A percentile compares a stretch with the other conserved stretches of the same genome.
Evolutionary conservation across 2,113 vertebrate species (phyloP).

Genomic region (Chascanopsetta lugubris): DNA sequence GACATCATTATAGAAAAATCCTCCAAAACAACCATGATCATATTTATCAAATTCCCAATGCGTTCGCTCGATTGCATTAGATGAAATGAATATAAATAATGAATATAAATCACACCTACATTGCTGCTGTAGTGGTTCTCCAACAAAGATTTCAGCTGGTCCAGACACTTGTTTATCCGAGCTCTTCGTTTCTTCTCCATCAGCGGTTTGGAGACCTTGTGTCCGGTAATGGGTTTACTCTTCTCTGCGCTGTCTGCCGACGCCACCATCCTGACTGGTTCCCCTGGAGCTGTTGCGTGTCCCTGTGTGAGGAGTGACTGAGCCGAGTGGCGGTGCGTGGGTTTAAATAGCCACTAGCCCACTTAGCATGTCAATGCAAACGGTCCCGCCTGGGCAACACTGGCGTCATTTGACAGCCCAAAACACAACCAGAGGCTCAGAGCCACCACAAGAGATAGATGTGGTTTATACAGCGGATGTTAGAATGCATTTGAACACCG

Average conservation of each 20-base stretch:
- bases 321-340: slow-evolving; percentile 38
- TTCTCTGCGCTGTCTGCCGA: slow-evolving; percentile 64
- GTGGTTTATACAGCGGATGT: too few relatives aligned
- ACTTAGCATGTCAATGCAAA: slow-evolving; percentile 85
- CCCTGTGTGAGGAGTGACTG: slow-evolving; percentile 42
- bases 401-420: slow-evolving; percentile 39
- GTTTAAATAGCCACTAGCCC: slow-evolving; percentile 78
- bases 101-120: slow-evolving; percentile 72
- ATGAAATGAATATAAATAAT: too few relatives aligned
- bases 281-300: slow-evolving; percentile 37
- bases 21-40: background rate
- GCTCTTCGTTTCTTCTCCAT: slow-evolving; percentile 92
- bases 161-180: slow-evolving; percentile 88
- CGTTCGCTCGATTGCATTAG: too few relatives aligned
- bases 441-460: too few relatives aligned
- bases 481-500: too few relatives aligned
- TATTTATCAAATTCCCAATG: background rate
- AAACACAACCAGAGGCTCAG: slow-evolving; percentile 21
- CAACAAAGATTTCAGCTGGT: slow-evolving; percentile 85
- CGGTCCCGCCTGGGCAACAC: slow-evolving; percentile 51
- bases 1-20: background rate
- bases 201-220: slow-evolving; percentile 88
- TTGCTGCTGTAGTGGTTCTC: slow-evolving; percentile 88
- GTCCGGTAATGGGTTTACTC: slow-evolving; percentile 57
- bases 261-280: slow-evolving; percentile 74